phyloP scores from a whole-genome alignment of 2,113 vertebrate species.

The Hippocampus guttulatus region DNA sequence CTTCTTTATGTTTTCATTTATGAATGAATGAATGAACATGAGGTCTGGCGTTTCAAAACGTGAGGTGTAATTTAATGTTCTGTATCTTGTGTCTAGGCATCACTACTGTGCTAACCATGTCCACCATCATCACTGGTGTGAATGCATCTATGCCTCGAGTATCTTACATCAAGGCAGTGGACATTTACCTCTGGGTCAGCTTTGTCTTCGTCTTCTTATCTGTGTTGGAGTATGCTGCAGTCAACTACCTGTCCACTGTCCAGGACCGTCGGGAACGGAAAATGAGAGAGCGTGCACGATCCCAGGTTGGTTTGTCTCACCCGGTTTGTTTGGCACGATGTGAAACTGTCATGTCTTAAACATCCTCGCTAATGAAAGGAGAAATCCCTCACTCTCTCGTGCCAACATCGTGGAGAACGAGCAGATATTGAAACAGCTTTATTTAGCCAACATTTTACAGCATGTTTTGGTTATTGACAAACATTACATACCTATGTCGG shows the following conservation, averaged over 20 bases:
- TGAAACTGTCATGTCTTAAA: neutral
- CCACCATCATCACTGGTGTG: conserved; percentile 84
- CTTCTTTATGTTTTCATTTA: too few species aligned
- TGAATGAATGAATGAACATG: too few species aligned
- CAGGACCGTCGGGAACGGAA: conserved; percentile 86
- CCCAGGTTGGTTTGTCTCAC: conserved; percentile 55
- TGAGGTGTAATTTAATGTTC: neutral
- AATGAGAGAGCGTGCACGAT: conserved; percentile 76
- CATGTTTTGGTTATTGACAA: too few species aligned
- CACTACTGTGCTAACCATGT: conserved; percentile 90
- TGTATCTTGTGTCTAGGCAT: conserved; percentile 73
- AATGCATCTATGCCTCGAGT: conserved; percentile 78
- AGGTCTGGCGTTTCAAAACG: too few species aligned
- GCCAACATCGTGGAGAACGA: too few species aligned
- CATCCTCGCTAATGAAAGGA: neutral
- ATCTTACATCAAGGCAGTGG: conserved; percentile 79
- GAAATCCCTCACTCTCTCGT: too few species aligned
- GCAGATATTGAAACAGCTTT: too few species aligned
- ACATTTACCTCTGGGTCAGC: conserved; percentile 80
- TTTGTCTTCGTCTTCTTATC: conserved; percentile 80
- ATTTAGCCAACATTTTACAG: too few species aligned
- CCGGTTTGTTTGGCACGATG: neutral
- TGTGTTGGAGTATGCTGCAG: conserved; percentile 79
- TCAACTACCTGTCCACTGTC: conserved; percentile 92
- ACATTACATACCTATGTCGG: too few species aligned